These are phyloP conservation scores for Pseudolaguvia tuberculata DNA, from an alignment of 2,113 vertebrate genomes.

Conservation along the genomic window DNA sequence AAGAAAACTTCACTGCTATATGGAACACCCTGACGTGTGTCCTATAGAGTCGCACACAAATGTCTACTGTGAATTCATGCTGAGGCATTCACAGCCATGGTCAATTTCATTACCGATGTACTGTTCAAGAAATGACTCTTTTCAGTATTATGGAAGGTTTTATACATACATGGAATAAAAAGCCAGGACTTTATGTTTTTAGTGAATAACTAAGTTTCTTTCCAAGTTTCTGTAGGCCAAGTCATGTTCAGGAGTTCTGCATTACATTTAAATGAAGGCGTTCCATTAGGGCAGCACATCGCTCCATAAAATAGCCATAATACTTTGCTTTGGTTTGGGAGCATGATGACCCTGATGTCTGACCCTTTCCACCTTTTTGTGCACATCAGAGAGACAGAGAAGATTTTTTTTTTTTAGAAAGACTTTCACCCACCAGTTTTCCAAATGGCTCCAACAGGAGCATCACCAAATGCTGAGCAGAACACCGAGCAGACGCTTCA, in stretches of 20 bases:
- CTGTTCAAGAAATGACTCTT: conserved; percentile 20
- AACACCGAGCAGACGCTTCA: background rate
- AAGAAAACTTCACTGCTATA: conserved; percentile 33
- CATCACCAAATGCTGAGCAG: conserved; percentile 14
- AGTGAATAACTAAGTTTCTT: background rate
- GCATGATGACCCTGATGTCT: conserved; percentile 44
- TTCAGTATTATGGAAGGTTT: conserved; percentile 31
- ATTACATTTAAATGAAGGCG: conserved; percentile 48
- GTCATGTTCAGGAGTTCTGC: conserved; percentile 26
- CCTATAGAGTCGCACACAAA: conserved; percentile 7
- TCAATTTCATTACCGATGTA: conserved; percentile 10
- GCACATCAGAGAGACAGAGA: conserved; percentile 17
- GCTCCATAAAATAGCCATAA: conserved; percentile 51
- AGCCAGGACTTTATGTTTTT: conserved; percentile 29
- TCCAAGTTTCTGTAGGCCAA: conserved; percentile 14
- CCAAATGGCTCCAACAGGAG: background rate
- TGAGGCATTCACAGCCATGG: conserved; percentile 31
- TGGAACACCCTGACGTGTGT: background rate
- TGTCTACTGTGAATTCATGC: conserved; percentile 12
- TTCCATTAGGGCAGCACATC: conserved; percentile 55
- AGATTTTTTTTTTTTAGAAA: conserved; percentile 21
- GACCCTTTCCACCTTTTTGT: conserved; percentile 47
- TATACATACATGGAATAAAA: conserved; percentile 28
- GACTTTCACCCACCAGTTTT: background rate
- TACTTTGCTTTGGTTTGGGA: conserved; percentile 54